These are phyloP conservation scores for Craterocephalus amniculus DNA, from an alignment of 2,797 vertebrate species.

Conservation along the genomic window DNA sequence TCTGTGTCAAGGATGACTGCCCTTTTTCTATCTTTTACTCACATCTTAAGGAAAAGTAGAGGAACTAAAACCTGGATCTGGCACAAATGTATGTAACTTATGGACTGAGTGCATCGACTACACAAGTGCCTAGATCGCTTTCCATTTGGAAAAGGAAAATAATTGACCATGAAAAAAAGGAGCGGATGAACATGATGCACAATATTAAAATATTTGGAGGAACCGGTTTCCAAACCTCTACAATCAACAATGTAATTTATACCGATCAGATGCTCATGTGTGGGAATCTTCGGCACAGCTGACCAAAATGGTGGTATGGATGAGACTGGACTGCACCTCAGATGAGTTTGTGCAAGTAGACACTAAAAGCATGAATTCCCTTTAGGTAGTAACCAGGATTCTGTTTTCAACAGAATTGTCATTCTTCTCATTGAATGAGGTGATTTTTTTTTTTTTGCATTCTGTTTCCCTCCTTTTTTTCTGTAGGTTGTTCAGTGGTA, in stretches of 20 bases:
- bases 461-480: no score
- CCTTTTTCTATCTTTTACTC: background rate
- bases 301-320: background rate
- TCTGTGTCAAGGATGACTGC: background rate
- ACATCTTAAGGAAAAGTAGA: background rate
- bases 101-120: background rate
- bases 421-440: background rate
- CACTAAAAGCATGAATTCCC: background rate
- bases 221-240: background rate
- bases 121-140: background rate
- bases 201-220: background rate
- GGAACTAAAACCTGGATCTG: background rate
- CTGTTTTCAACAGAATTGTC: background rate
- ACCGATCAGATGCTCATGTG: background rate
- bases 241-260: background rate
- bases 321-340: background rate
- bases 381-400: background rate
- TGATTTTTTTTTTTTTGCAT: background rate
- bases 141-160: background rate
- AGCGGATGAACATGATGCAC: background rate
- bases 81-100: background rate
- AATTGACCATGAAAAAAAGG: background rate
- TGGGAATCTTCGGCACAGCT: background rate
- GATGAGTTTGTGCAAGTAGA: background rate
- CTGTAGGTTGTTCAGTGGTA: constrained; percentile 83